Base-by-base conservation (phyloP, 1,140 invertebrate genomes). In the Matsumurasca onukii region DNA sequence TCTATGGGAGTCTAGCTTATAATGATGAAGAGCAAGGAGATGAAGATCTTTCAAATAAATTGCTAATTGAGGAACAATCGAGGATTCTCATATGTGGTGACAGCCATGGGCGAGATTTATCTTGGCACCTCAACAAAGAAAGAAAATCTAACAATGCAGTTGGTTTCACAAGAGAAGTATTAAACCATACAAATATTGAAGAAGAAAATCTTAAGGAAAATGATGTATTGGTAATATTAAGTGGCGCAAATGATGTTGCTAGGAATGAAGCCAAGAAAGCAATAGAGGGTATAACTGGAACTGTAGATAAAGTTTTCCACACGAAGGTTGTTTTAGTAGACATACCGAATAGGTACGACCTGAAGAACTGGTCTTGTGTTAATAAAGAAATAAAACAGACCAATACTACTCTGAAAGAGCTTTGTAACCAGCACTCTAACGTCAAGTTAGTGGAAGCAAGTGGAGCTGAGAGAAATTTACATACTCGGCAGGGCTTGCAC, bases 251-350 rank as follows among this genome's bases (percentile, higher is more conserved):
- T 51, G 49, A 51, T 51, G 49, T 51, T 17, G 49, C 49, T 12
- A 51, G n/a, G n/a, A 51, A 51, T 51, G 49, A 51, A 51, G n/a
- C 49, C 3, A 22, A 51, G 3, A 51, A 51, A 22, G 49, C 24
- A 20, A 20, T 51, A 20, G 49, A 3, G 24, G 24, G 17, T 51
- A 20, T 51, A 51, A 51, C 49, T 20, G 24, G 24, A 20, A 51
- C 24, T 22, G 17, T 51, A 3, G 17, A 17, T 51, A 51, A 51
- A 51, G 49, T 51, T 20, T 20, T 20, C n/a, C n/a, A n/a, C 24
- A 51, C 49, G 24, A 51, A 51, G n/a, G 49, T 51, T 51, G 24
- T 51, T 17, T 51, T 51, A 51, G 49, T 51, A 51, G 49, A 51
- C 24, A 20, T 51, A 51, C 49, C 49, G 24, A 51, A 20, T 17